Percentiles rank a stretch among this genome's conserved stretches.
These are phyloP conservation scores for Dipodomys merriami DNA, from an alignment of 2,113 vertebrate genomes.

Conservation along the genomic window DNA sequence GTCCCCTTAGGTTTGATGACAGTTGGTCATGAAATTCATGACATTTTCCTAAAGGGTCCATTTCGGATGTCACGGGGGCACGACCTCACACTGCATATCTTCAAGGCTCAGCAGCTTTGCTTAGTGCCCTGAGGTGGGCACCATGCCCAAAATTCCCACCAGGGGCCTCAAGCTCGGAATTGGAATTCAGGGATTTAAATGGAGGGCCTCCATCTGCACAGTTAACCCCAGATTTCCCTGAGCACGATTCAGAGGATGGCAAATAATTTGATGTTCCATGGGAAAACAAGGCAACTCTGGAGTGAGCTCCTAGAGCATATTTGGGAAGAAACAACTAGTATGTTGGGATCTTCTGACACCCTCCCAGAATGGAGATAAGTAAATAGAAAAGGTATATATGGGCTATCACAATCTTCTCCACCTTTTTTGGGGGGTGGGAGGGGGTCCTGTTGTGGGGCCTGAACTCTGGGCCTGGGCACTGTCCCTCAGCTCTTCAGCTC, in stretches of 20 bases:
- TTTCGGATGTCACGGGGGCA: constrained; percentile 71
- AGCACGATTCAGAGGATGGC: background rate
- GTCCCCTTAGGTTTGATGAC: constrained; percentile 47
- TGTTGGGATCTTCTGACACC: background rate
- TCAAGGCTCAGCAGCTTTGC: background rate
- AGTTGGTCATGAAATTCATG: constrained; percentile 84
- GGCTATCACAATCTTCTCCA: background rate
- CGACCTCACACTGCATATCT: constrained; percentile 79
- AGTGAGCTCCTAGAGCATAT: background rate
- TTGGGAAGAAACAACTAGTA: background rate
- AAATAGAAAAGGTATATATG: background rate
- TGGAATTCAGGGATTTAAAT: constrained; percentile 43
- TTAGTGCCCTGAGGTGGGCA: background rate
- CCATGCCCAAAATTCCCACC: constrained; percentile 34
- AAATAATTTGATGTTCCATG: background rate
- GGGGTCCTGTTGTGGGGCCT: too few relatives aligned
- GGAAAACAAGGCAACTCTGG: background rate
- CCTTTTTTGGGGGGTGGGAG: too few relatives aligned
- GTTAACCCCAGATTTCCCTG: constrained; percentile 67
- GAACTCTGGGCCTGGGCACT: too few relatives aligned
- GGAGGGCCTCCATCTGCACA: background rate
- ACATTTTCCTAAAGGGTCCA: constrained; percentile 69
- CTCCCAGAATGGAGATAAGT: background rate
- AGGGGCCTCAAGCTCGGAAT: constrained; percentile 55
- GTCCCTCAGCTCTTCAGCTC: too few relatives aligned